phyloP scores from a whole-genome alignment of 2,888 invertebrate genomes.

The Athrips mouffetella region DNA sequence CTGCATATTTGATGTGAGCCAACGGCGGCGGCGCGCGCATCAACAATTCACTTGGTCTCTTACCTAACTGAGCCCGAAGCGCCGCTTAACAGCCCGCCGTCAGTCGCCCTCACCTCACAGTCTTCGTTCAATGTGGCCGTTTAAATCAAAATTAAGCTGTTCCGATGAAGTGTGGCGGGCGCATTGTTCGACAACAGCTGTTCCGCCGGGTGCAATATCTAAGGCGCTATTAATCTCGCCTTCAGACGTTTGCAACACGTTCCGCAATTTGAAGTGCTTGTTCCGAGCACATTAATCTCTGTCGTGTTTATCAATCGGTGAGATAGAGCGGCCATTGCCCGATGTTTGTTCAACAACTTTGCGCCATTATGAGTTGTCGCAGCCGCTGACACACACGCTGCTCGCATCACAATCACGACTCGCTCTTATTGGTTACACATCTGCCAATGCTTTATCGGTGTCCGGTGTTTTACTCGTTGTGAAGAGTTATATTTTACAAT shows the following conservation, averaged over 20 bases:
- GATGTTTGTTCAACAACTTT: slow-evolving; percentile 26
- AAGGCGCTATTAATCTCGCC: slow-evolving; percentile 32
- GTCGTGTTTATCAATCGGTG: slow-evolving; percentile 13
- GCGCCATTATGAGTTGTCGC: slow-evolving; percentile 35
- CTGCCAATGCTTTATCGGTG: neutral
- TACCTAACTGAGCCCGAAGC: slow-evolving; percentile 52
- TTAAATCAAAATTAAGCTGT: slow-evolving; percentile 45
- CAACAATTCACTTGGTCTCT: slow-evolving; percentile 54
- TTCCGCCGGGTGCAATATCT: slow-evolving; percentile 34
- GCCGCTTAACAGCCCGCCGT: slow-evolving; percentile 42
- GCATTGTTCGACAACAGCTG: slow-evolving; percentile 34
- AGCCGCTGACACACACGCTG: slow-evolving; percentile 32
- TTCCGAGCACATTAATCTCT: slow-evolving; percentile 10
- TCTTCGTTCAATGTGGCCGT: slow-evolving; percentile 47
- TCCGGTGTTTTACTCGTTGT: neutral
- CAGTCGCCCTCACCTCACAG: slow-evolving; percentile 32
- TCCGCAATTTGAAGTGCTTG: slow-evolving; percentile 13
- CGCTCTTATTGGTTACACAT: slow-evolving; percentile 17
- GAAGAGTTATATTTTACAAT: too few species aligned
- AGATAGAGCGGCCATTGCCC: neutral
- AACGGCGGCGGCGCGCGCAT: slow-evolving; percentile 47
- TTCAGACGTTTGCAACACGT: slow-evolving; percentile 20
- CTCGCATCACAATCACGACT: slow-evolving; percentile 32
- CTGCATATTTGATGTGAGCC: slow-evolving; percentile 66
- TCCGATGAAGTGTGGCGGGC: slow-evolving; percentile 26